These are phyloP conservation scores for Cetonia aurata DNA, from an alignment of 2,888 invertebrate species.

Conservation along the genomic window DNA sequence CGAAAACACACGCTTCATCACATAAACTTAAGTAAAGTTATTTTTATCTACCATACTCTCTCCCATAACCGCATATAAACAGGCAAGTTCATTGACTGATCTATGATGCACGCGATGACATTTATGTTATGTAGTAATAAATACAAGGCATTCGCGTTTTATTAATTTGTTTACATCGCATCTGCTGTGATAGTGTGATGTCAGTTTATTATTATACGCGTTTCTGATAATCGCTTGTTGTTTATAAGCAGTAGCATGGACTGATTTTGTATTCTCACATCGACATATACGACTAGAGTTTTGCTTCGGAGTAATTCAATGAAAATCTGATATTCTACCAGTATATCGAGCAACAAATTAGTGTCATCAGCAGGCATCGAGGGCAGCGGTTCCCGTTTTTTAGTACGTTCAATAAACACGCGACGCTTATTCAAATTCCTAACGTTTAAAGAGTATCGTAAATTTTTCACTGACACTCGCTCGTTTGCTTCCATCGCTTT, in stretches of 20 bases:
- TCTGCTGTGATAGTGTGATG: not conserved
- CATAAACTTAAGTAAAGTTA: too few relatives aligned
- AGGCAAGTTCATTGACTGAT: slow-evolving; percentile 30
- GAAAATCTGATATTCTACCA: not conserved
- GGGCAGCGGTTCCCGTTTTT: not conserved
- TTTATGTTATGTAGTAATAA: not conserved
- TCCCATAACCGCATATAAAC: not conserved
- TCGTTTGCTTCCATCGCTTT: slow-evolving; percentile 1
- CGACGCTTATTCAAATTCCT: not conserved
- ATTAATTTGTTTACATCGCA: slow-evolving; percentile 18
- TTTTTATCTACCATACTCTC: not conserved
- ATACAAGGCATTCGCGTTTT: slow-evolving; percentile 19
- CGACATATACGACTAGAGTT: not conserved
- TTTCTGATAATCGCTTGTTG: not conserved
- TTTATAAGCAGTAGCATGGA: not conserved
- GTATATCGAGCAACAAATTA: slow-evolving; percentile 27
- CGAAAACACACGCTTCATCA: too few relatives aligned
- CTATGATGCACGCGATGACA: slow-evolving; percentile 3
- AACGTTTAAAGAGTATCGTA: slow-evolving; percentile 1
- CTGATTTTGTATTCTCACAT: not conserved
- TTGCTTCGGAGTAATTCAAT: not conserved
- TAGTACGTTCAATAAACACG: slow-evolving; percentile 12
- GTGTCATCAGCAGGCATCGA: slow-evolving; percentile 2
- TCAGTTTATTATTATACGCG: not conserved
- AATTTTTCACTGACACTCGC: slow-evolving; percentile 31